These are phyloP conservation scores for Lasioglossum morio DNA, from an alignment of 2,888 invertebrate genomes.

Conservation along the genomic window DNA sequence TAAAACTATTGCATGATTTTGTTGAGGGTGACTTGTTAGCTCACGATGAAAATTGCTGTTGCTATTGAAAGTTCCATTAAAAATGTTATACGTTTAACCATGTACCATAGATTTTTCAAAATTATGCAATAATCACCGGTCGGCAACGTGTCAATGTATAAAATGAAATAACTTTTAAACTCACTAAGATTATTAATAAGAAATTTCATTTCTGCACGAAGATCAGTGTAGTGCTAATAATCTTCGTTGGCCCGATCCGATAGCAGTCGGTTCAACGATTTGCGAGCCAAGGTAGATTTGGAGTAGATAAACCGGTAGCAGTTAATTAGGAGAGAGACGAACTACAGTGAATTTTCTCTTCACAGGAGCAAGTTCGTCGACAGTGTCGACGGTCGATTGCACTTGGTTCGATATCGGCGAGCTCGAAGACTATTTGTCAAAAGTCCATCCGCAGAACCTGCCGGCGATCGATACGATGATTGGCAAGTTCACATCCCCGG, in stretches of 20 bases:
- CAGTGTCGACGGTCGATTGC: constrained; percentile 40
- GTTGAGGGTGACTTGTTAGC: no score
- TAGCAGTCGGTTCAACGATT: background rate
- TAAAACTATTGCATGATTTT: no score
- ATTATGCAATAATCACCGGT: no score
- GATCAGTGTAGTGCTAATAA: background rate
- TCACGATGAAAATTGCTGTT: no score
- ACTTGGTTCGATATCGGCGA: constrained; percentile 48
- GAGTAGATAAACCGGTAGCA: background rate
- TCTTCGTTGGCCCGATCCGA: background rate
- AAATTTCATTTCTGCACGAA: background rate
- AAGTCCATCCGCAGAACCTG: constrained; percentile 47
- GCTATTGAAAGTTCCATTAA: no score
- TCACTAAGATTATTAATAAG: no score
- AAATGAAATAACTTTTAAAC: no score
- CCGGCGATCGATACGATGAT: constrained; percentile 54
- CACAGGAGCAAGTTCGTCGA: constrained; percentile 8
- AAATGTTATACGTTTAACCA: no score
- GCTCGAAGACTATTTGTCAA: constrained; percentile 58
- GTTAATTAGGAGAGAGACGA: background rate
- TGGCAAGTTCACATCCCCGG: constrained; percentile 50
- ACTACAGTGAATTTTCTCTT: background rate
- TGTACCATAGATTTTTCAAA: no score
- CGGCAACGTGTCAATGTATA: no score
- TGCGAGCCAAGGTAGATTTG: background rate